Base-by-base conservation (phyloP, 1,140 invertebrate genomes). In the Listronotus oregonensis region DNA sequence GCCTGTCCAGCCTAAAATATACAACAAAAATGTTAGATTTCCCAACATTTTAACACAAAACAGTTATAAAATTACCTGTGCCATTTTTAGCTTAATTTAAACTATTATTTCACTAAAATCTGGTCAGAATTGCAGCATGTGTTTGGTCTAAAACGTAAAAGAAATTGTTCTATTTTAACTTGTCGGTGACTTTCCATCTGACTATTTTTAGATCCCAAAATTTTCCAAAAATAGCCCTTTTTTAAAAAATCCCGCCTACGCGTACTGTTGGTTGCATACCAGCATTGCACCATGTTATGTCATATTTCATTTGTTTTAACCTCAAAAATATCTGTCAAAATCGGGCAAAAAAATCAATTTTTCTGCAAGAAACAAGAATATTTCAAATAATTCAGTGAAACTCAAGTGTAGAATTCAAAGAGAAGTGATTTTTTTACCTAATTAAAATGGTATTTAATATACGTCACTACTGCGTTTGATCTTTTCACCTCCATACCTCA, bases 91-190 rank as follows among this genome's bases (percentile, higher is more conserved):
- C 21, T 27, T 27, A 3, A 1, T 5, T 27, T 27, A 27, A 27
- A 27, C 21, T 27, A 27, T 27, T 27, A 8, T 12, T 12, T 34
- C 32, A 31, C 21, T 18, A 57, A 27, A 8, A 11, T 21, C 49
- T 49, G 8, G 17, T 44, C 34, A 9, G 7, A 39, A 17, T 18
- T 54, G 49, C 10, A 2, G 18, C 64, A 66, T 44, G 15, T 15
- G 37, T 27, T 14, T 44, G 46, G 42, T 66, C 51, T 66, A 18
- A 39, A 40, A 51, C 55, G 55, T 39, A 60, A 52, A 59, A 58
- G 64, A 55, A 66, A 37, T 37, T 37, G 34, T 37, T 66, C 62
- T 64, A 57, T 64, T 64, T 66, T 40, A n/a, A 51, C 50, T 32
- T 10, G 6, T 1, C 18, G 56, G 18, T 43, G 43, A 47, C 18